Base-by-base conservation (phyloP, 37 sponge, comb jelly and placozoan genomes). In the Halichondria panicea region DNA sequence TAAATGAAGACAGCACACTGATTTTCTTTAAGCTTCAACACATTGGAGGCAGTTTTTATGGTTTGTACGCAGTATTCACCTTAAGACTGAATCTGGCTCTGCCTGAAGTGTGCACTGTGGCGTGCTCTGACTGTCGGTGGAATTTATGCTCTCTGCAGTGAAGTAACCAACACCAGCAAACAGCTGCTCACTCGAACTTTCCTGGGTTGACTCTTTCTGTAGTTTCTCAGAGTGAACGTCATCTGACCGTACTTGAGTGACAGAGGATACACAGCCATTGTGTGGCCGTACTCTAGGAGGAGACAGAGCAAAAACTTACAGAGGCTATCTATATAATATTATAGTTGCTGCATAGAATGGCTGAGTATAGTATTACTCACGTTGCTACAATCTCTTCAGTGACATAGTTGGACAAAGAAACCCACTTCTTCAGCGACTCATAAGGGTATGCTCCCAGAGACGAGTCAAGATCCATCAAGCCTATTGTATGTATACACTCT, bases 371-470 rank as follows among this genome's bases (percentile, higher is more conserved):
- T 58, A 58, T 7, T 24, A 13, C 69, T 45, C 57, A 78, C 89
- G 63, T 89, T 28, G 55, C 42, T 11, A 92, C 71, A 2, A 87
- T 44, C 0, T 55, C 45, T 52, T 92, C 53, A 65, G 91, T 44
- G 32, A 95, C 60, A 43, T 89, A 78, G 43, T 79, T 86, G 53
- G 88, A 86, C 67, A 95, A 79, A 53, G 88, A 83, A 12, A 75
- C 68, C 96, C 96, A 95, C 45, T 74, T 89, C 59, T 82, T 89
- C 41, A 92, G 56, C 9, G 70, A 63, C 5, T 95, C 96, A 55
- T 81, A 95, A 4, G 96, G 96, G 72, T 89, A 95, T 22, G 94
- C 63, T 27, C 91, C 96, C 31, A 95, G 84, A 43, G 11, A 64
- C 28, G n/a, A 43, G 39, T 95, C 96, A 55, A 89, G 34, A 19